These are phyloP conservation scores for Melieria omissa DNA, from an alignment of 2,888 invertebrate species.

Conservation along the genomic window DNA sequence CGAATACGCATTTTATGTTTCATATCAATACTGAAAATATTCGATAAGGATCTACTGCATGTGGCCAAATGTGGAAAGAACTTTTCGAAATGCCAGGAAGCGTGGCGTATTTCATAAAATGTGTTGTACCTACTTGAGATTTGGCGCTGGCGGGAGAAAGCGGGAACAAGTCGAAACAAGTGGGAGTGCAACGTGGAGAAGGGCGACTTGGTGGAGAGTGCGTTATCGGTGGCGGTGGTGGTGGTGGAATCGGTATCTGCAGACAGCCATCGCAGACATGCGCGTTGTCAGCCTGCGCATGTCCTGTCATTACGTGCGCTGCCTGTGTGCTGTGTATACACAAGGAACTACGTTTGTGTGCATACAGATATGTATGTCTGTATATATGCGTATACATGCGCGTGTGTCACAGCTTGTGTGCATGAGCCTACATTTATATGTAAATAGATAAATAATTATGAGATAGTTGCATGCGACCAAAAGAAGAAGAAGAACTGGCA, in stretches of 20 bases:
- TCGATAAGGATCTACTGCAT: too few relatives aligned
- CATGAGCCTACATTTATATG: conserved; percentile 22
- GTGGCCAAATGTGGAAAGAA: too few relatives aligned
- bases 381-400: conserved; percentile 11
- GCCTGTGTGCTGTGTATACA: conserved; percentile 7
- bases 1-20: conserved; percentile 5
- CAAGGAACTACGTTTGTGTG: conserved; percentile 45
- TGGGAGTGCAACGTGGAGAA: too few relatives aligned
- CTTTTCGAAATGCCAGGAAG: too few relatives aligned
- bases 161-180: too few relatives aligned
- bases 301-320: conserved; percentile 21
- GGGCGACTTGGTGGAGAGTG: too few relatives aligned
- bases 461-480: conserved; percentile 19
- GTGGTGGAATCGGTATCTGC: too few relatives aligned
- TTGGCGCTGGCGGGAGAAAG: too few relatives aligned
- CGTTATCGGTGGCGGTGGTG: too few relatives aligned
- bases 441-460: conserved; percentile 43
- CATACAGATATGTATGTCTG: conserved; percentile 49
- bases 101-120: background rate
- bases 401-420: background rate
- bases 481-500: too few relatives aligned
- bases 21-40: too few relatives aligned
- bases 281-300: conserved; percentile 28
- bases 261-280: conserved; percentile 22
- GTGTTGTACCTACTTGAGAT: conserved; percentile 12